Percentiles rank a stretch among this genome's conserved stretches.
These are phyloP conservation scores for Troides oblongomaculatus DNA, from an alignment of 2,888 invertebrate genomes.

Conservation along the genomic window DNA sequence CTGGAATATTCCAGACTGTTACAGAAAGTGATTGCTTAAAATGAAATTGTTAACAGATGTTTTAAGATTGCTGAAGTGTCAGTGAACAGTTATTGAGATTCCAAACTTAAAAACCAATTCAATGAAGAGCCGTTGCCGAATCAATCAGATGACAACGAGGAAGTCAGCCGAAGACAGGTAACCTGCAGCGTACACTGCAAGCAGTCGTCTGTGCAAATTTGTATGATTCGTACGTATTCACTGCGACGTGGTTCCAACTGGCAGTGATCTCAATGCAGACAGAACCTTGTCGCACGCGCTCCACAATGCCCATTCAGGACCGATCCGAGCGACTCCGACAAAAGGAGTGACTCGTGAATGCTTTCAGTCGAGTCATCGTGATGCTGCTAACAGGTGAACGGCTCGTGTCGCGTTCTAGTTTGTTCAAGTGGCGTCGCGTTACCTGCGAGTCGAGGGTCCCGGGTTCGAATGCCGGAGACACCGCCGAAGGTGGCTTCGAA, in stretches of 20 bases:
- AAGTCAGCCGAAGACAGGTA: too few species aligned
- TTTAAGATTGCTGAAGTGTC: too few species aligned
- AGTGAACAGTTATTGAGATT: too few species aligned
- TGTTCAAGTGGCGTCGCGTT: constrained; percentile 31
- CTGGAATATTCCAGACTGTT: too few species aligned
- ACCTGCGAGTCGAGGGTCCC: constrained; percentile 27
- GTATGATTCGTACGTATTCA: neutral
- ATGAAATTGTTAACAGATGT: too few species aligned
- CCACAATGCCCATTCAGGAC: constrained; percentile 23
- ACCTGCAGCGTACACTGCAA: too few species aligned
- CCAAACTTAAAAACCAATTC: too few species aligned
- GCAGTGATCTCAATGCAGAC: constrained; percentile 1
- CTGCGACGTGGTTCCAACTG: constrained; percentile 15
- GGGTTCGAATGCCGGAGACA: constrained; percentile 2
- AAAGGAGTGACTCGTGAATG: constrained; percentile 50
- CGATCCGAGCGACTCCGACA: constrained; percentile 38
- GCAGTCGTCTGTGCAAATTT: too few species aligned
- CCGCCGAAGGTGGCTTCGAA: constrained; percentile 2
- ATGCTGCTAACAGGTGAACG: constrained; percentile 49
- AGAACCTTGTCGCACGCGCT: constrained; percentile 2
- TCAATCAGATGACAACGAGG: too few species aligned
- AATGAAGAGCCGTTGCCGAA: too few species aligned
- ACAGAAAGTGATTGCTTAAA: too few species aligned
- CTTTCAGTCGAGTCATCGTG: constrained; percentile 53
- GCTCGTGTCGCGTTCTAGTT: constrained; percentile 41